Base-by-base conservation (phyloP, 2,888 invertebrate genomes). In the Cordilura impudica region DNA sequence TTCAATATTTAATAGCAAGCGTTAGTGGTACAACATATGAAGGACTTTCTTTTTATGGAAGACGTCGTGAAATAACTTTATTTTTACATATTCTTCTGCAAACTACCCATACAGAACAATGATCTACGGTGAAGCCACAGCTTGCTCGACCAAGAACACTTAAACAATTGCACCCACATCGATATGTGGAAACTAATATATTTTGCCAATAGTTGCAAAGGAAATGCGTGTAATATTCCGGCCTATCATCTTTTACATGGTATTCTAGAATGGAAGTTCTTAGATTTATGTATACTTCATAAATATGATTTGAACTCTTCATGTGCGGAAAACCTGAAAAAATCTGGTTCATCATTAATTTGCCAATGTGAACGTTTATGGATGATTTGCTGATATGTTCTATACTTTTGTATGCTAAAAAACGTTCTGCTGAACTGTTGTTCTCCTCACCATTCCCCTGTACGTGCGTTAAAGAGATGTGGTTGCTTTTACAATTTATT, bases 391-490 rank as follows among this genome's bases (percentile, higher is more conserved):
- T 85, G 2, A 76, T 82, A 1, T 86, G 88, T 63, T 86, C 86
- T 2, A 75, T 86, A 10, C 84, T 82, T 69, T 69, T 86, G 8
- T 87, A 85, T 67, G 83, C 82, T 14, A 87, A 86, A 88, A 89
- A 90, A 47, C 86, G 89, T 29, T 84, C 88, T 3, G 83, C 84
- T 3, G 91, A 92, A 77, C 82, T 92, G n/a, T 82, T 87, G 16
- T 86, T 87, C n/a, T 89, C 86, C 58, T 90, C 90, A 14, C 91
- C 92, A 0, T 93, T 92, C 83, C 90, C 90, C 70, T 93, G 93
- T 74, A 90, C 90, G 12, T 93, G 93, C 81, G 87, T 91, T 4
- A 91, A 91, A 85, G 93, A 93, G 85, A 83, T 91, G 43, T 93
- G 93, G 93, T 84, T 92, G 0, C 87, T 92, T 83, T 78, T 92